phyloP scores from a whole-genome alignment of 2,888 invertebrate genomes.

The Hyposoter didymator region DNA sequence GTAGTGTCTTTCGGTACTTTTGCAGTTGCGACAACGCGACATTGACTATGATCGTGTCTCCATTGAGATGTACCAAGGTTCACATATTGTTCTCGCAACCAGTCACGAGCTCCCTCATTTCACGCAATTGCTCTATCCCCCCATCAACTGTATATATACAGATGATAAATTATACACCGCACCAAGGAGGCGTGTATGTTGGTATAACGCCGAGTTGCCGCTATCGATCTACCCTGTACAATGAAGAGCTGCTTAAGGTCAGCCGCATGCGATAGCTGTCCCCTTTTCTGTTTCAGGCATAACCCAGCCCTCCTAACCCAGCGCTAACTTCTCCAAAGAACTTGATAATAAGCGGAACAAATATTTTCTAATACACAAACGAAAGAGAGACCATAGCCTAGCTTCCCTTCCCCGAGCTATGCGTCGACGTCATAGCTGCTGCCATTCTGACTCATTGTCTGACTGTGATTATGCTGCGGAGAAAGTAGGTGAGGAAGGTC shows the following conservation, averaged over 20 bases:
- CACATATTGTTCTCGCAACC: slow-evolving; percentile 31
- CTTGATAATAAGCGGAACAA: slow-evolving; percentile 4
- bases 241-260: slow-evolving; percentile 77
- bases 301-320: slow-evolving; percentile 19
- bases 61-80: slow-evolving; percentile 25
- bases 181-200: slow-evolving; percentile 43
- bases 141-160: slow-evolving; percentile 69
- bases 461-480: neutral
- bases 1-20: neutral
- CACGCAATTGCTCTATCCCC: neutral
- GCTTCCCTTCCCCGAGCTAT: slow-evolving; percentile 12
- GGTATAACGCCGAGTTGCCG: slow-evolving; percentile 52
- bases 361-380: neutral
- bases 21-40: neutral
- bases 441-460: slow-evolving; percentile 34
- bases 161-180: slow-evolving; percentile 81
- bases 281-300: slow-evolving; percentile 25
- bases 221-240: slow-evolving; percentile 76
- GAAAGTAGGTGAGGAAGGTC: slow-evolving; percentile 29
- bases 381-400: neutral
- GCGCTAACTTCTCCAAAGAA: neutral
- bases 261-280: slow-evolving; percentile 60
- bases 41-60: slow-evolving; percentile 2
- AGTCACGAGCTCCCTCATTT: neutral
- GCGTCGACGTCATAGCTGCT: slow-evolving; percentile 19